These are phyloP conservation scores for Hyperopisus bebe DNA, from an alignment of 2,113 vertebrate species.

Conservation along the genomic window DNA sequence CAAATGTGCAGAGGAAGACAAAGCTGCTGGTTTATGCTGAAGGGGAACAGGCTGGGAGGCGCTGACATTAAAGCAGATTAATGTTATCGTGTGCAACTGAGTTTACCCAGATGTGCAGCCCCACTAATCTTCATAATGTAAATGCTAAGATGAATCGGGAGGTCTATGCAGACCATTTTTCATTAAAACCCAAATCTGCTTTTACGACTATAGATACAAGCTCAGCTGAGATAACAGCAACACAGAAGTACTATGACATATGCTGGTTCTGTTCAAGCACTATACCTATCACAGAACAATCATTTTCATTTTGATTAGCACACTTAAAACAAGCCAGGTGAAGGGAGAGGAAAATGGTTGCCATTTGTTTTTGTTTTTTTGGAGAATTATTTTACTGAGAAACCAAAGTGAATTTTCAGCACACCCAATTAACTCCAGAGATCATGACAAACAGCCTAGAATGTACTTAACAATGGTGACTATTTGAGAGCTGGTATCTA, in stretches of 20 bases:
- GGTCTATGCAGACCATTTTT: neutral
- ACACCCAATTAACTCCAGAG: neutral
- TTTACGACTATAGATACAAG: neutral
- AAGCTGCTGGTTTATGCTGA: neutral
- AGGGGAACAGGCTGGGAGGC: neutral
- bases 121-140: neutral
- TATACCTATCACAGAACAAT: neutral
- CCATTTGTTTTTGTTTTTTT: neutral
- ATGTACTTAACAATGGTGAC: neutral
- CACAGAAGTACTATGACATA: neutral
- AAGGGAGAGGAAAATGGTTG: neutral
- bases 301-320: neutral
- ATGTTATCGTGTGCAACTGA: neutral
- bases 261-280: neutral
- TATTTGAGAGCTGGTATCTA: neutral
- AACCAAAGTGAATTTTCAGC: neutral
- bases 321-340: neutral
- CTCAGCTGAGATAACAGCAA: neutral
- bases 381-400: neutral
- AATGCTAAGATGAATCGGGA: neutral
- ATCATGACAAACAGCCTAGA: neutral
- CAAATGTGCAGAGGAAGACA: neutral
- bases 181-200: neutral
- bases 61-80: neutral
- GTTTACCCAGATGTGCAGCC: neutral